Percentiles rank a stretch among this genome's conserved stretches.
Evolutionary conservation across 2,797 vertebrate species (phyloP).

Genomic region (Paguma larvata): DNA sequence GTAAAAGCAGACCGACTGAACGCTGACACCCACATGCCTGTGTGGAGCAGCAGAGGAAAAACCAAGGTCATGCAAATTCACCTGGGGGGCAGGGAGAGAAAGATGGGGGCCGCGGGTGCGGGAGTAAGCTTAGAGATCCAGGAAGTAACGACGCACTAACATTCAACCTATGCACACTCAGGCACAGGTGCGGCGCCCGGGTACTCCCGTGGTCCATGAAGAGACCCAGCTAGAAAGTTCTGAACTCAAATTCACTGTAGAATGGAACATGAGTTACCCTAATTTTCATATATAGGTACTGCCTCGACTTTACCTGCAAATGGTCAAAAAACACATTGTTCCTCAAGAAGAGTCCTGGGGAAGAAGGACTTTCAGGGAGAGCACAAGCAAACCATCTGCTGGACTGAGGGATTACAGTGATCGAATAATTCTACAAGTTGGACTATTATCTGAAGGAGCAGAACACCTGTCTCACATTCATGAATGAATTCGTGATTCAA

Average conservation of each 20-base stretch:
- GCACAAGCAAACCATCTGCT: background rate
- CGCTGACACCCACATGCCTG: background rate
- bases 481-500: background rate
- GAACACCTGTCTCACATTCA: background rate
- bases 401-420: background rate
- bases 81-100: background rate
- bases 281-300: background rate
- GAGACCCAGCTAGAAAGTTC: background rate
- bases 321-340: background rate
- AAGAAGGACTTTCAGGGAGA: conserved; percentile 4
- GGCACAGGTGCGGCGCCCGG: background rate
- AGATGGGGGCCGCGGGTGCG: background rate
- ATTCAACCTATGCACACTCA: background rate
- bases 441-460: background rate
- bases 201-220: background rate
- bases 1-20: background rate
- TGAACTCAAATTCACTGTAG: background rate
- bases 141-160: background rate
- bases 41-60: background rate
- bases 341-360: background rate
- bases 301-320: background rate
- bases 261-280: background rate
- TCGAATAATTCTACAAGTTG: background rate
- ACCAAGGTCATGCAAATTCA: background rate
- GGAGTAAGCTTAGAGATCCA: background rate